Conservation (phyloP, 2,797 vertebrate genomes). For the Chaenodraco wilsoni region DNA sequence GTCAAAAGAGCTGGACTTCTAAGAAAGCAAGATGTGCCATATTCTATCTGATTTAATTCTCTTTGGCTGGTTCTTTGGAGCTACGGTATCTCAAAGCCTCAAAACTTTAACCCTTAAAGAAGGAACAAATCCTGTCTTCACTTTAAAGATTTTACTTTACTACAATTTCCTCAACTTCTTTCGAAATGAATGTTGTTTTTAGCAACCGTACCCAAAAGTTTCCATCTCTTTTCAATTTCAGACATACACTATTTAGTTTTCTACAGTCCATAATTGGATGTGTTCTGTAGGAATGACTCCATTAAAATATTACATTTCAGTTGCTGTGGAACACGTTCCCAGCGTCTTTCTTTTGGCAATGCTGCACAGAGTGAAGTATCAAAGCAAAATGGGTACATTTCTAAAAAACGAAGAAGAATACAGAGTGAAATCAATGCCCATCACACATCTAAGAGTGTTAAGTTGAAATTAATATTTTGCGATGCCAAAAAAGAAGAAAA, state of each 20-base stretch:
- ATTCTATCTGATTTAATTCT: conserved; percentile 1
- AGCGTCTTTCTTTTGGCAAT: conserved; percentile 48
- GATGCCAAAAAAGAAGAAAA: conserved; percentile 55
- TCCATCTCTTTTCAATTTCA: conserved; percentile 69
- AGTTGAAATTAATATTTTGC: conserved; percentile 59
- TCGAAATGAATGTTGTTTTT: conserved; percentile 46
- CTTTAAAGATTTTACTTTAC: conserved; percentile 52
- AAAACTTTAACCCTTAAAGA: conserved; percentile 32
- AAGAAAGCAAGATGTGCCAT: conserved; percentile 5
- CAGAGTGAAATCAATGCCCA: conserved; percentile 67
- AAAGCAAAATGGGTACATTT: conserved; percentile 69
- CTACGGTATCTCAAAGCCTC: conserved; percentile 14
- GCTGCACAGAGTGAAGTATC: conserved; percentile 62
- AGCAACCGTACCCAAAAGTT: conserved; percentile 47
- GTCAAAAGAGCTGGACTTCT: not conserved
- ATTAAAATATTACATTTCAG: conserved; percentile 49
- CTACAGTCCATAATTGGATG: conserved; percentile 43
- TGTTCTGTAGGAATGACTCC: conserved; percentile 46
- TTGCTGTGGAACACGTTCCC: conserved; percentile 42
- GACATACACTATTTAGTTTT: conserved; percentile 69
- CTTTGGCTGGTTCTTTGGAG: conserved; percentile 12
- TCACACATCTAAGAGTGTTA: conserved; percentile 66
- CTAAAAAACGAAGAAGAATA: conserved; percentile 69
- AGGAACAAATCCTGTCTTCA: conserved; percentile 33
- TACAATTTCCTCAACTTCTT: conserved; percentile 41